A percentile compares a stretch with the other conserved stretches of the same genome.
Evolutionary conservation across 2,113 vertebrate genomes (phyloP).

Genomic region (Lampris megalopsis): DNA sequence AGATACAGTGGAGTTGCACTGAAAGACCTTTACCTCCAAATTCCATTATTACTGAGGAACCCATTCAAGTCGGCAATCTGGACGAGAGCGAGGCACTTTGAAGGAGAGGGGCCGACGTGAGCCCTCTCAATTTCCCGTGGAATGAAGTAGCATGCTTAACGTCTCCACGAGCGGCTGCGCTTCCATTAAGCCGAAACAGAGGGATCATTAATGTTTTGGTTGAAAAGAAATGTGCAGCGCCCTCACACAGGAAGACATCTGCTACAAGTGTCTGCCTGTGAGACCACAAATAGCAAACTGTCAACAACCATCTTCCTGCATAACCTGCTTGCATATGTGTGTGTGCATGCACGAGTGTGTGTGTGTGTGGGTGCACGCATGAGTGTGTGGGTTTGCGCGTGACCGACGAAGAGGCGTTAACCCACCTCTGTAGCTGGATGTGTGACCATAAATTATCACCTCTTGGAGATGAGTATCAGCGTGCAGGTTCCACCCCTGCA

Average conservation of each 20-base stretch:
- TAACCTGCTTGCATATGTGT: constrained; percentile 16
- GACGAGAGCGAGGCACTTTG: constrained; percentile 35
- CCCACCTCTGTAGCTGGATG: constrained; percentile 34
- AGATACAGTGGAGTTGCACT: constrained; percentile 68
- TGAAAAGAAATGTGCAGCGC: constrained; percentile 61
- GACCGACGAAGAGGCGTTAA: constrained; percentile 63
- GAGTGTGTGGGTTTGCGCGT: background rate
- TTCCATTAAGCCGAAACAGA: constrained; percentile 40
- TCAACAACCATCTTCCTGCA: constrained; percentile 64
- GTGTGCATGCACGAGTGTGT: constrained; percentile 20
- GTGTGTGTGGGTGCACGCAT: background rate
- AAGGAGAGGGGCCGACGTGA: constrained; percentile 34
- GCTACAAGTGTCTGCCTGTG: constrained; percentile 38
- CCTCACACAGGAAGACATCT: constrained; percentile 77
- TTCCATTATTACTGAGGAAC: constrained; percentile 71
- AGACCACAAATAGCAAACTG: constrained; percentile 77
- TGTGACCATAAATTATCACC: constrained; percentile 55
- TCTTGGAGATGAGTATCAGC: constrained; percentile 41
- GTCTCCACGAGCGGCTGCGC: constrained; percentile 41
- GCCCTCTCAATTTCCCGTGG: constrained; percentile 31
- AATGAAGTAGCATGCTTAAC: constrained; percentile 52
- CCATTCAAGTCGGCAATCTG: constrained; percentile 61
- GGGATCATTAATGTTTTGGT: constrained; percentile 48
- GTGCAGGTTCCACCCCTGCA: background rate
- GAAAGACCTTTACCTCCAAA: constrained; percentile 76